These are phyloP conservation scores for Serranus cabrilla DNA, from an alignment of 2,797 vertebrate genomes.

Conservation along the genomic window DNA sequence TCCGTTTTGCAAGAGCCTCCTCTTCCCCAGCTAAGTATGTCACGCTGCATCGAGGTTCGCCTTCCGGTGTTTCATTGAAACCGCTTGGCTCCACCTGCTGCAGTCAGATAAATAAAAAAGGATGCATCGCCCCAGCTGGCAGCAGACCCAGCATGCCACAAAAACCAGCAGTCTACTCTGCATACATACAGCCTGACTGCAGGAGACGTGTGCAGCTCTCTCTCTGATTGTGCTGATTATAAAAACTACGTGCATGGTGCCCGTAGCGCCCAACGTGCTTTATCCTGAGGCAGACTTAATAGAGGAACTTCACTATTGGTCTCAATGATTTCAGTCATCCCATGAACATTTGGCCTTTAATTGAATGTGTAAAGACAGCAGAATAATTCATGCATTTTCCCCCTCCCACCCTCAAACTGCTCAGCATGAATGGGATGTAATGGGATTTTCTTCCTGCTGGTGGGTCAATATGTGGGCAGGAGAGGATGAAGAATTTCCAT, in stretches of 20 bases:
- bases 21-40: constrained; percentile 79
- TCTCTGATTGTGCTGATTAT: constrained; percentile 9
- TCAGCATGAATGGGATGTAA: constrained; percentile 52
- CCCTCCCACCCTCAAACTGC: constrained; percentile 7
- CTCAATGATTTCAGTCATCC: constrained; percentile 32
- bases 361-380: constrained; percentile 36
- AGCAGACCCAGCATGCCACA: constrained; percentile 55
- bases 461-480: constrained; percentile 45
- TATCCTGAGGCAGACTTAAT: constrained; percentile 33
- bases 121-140: constrained; percentile 22
- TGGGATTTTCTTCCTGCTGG: constrained; percentile 58
- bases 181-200: constrained; percentile 17
- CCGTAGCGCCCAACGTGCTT: constrained; percentile 10
- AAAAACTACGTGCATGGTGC: constrained; percentile 46
- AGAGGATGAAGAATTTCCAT: constrained; percentile 38
- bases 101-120: constrained; percentile 65
- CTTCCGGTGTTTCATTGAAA: constrained; percentile 61
- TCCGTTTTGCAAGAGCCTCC: constrained; percentile 77
- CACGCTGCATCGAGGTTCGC: constrained; percentile 69
- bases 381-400: constrained; percentile 22
- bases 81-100: constrained; percentile 75
- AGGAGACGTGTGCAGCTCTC: constrained; percentile 29
- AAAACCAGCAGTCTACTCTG: constrained; percentile 40
- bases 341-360: constrained; percentile 55
- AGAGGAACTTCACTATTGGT: constrained; percentile 39